Evolutionary conservation across 1,140 invertebrate species (phyloP).

Genomic region (Papilio polyxenes): DNA sequence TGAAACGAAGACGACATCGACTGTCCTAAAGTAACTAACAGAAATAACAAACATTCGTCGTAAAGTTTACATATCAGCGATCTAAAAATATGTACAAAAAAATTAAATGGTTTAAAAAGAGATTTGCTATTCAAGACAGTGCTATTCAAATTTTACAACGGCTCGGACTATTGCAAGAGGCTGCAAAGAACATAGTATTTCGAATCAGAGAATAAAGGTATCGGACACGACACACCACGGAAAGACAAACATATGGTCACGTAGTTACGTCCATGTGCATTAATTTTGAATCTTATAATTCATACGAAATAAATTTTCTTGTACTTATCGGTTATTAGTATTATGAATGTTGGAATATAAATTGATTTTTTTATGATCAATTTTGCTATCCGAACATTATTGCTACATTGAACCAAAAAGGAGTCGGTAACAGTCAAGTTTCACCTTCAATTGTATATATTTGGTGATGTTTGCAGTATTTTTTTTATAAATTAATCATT

Average conservation of each 20-base stretch:
- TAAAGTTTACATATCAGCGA: neutral
- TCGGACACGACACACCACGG: no score
- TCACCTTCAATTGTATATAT: neutral
- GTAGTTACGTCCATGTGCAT: no score
- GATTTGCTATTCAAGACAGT: neutral
- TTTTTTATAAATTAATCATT: no score
- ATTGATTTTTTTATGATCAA: neutral
- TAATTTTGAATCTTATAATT: no score
- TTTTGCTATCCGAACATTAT: neutral
- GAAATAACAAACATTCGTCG: neutral
- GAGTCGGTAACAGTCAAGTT: neutral
- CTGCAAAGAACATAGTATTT: no score
- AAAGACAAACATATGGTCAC: no score
- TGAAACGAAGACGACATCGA: neutral
- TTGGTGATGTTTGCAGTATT: neutral
- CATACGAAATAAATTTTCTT: no score
- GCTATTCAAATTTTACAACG: neutral
- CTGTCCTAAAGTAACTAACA: neutral
- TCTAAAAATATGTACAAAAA: neutral
- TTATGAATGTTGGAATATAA: neutral
- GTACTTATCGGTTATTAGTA: no score
- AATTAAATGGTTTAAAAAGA: no score
- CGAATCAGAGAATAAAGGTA: no score
- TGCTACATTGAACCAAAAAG: neutral
- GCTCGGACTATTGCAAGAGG: neutral